Evolutionary conservation across 2,113 vertebrate species (phyloP), one percentile per base, ranked within the genome.

Genomic region (Thamnophis sirtalis): DNA sequence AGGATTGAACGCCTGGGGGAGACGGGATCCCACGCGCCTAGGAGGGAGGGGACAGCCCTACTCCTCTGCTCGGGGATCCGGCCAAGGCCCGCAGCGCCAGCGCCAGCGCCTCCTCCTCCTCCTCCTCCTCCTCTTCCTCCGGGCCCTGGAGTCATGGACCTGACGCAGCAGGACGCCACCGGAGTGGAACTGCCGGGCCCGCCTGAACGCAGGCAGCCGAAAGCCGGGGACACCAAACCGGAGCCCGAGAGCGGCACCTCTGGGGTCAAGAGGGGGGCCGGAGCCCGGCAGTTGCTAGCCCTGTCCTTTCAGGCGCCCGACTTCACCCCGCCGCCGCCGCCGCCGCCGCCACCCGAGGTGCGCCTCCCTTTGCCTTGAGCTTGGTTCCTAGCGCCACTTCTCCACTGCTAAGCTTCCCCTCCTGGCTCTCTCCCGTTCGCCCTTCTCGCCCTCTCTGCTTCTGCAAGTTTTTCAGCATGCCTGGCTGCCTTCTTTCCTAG

Each of bases 301-400:
- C 93, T 96, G 63, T 86, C 93, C 26, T 93, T 94, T 53, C 91
- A 95, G 94, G 92, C 93, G 84, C 38, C 91, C 1, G 54, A 21
- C 53, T 92, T 89, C 73, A 48, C 60, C 87, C 91, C 58, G 85
- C 90, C 93, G 96, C 94, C 93, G 92, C 86, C 86, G 96, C 94
- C 94, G 92, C 84, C 49, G 10, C 22, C 17, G 9, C 96, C 88
- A 68, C 95, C 96, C 93, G 96, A 97, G 97, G 97, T 97, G 97
- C 95, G 97, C 97, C 96, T 94, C 17, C 73, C 73, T 22, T 21
- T n/a, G 5, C 73, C 73, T 80, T 43, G 33, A 21, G 33, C 68
- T 17, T 17, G 68, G 68, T 19, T 38, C 68, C 68, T 19, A 33
- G 68, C 68, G n/a, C 6, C 5, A 7, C 68, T 80, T 19, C 68